Base-by-base conservation (phyloP, 1,140 invertebrate species). In the Drosophila pandora region DNA sequence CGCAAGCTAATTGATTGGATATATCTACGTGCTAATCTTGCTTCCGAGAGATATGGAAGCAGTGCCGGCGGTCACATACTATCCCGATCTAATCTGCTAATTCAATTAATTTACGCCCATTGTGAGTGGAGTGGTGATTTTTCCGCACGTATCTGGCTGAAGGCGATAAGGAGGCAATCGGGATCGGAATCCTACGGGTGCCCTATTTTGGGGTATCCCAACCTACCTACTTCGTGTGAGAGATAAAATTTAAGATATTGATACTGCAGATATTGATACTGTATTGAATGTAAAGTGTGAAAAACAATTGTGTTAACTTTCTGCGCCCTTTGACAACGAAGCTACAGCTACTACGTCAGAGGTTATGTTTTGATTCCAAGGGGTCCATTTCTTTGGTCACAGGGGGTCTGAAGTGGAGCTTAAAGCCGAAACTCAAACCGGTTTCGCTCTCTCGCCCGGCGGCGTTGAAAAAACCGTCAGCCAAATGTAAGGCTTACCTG, bases 141-240 rank as follows among this genome's bases (percentile, higher is more conserved):
- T 55, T 60, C 39, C 50, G 48, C 74, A 78, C 75, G 79, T 83
- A 83, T 70, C 76, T 74, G 49, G 12, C 43, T 62, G 22, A 32
- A 21, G 60, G 12, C 21, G 68, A 71, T 71, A 71, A 71, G 68
- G 52, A 60, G 49, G 32, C 17, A 49, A 53, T 61, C 2, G 37
- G 22, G 41, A 49, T 39, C 22, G n/a, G 30, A 34, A 54, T 62
- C 58, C 62, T 37, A 10, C 2, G 10, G 32, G 9, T 2, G 7
- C 32, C 32, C 32, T 10, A 10, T n/a, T n/a, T n/a, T 10, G 34
- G 34, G 34, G 4, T 12, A 37, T 37, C 34, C 34, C 9, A n/a
- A n/a, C 34, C 34, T 37, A 12, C 34, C 10, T 32, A n/a, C 10
- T n/a, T 37, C 3, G 34, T 10, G 34, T 3, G 10, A 37, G 4